Evolutionary conservation across 2,113 vertebrate species (phyloP), one percentile per base, ranked within the genome.

Genomic region (Hemichromis elongatus): DNA sequence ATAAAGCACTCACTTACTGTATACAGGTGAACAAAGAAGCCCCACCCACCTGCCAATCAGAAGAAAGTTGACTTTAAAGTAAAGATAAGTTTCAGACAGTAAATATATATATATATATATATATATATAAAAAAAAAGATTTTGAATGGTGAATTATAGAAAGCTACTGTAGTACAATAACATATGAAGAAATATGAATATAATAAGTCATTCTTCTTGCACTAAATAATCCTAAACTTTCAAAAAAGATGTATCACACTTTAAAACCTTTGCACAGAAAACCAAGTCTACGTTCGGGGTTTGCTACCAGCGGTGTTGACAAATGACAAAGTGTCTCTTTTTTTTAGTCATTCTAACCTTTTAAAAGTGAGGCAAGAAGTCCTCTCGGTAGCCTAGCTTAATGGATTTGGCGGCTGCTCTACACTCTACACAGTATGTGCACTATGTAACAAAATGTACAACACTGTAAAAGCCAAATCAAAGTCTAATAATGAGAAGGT

Each of bases 401-500:
- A 90, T 81, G 82, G 75, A 30, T 89, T 88, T 91, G 82, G 87
- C 85, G 79, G 81, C 68, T 10, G 33, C 79, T 92, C 80, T 37
- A 59, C 63, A 89, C 84, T 83, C 79, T 45, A 47, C 77, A 85
- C 86, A 61, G 53, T 87, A 56, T 79, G 75, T 55, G 68, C 50
- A 63, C 82, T 82, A 78, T 75, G 53, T 66, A 84, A 59, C 75
- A 80, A 66, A 89, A 89, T 81, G 59, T 92, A 73, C 54, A 80
- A 81, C 55, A 78, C 57, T 83, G 70, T 88, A 84, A 91, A 90
- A 91, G 86, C 89, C 89, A 91, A 90, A 92, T 91, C 90, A 92
- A 91, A 91, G 68, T 78, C 80, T 86, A 84, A 89, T 91, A 92
- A 92, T 90, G 81, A 80, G 73, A 86, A 91, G 81, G 84, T 88